Evolutionary conservation across 2,113 vertebrate species (phyloP), one percentile per base, ranked within the genome.

Genomic region (Lagopus leucura): DNA sequence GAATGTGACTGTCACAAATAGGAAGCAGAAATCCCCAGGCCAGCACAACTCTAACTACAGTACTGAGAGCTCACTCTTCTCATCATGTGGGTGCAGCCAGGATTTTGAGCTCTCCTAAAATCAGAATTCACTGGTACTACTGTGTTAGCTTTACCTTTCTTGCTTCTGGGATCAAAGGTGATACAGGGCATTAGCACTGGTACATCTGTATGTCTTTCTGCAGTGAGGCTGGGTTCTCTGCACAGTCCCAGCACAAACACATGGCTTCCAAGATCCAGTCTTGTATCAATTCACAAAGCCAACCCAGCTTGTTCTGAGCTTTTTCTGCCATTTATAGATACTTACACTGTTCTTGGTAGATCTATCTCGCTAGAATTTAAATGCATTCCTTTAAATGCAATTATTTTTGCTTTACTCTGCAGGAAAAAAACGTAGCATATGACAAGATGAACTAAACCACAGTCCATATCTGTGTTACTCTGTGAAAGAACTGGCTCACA

Each of bases 301-400:
- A 74, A 13, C 5, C 5, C 60, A 55, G 13, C 40, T 55, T 38
- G 2, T 77, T 86, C 50, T 42, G 54, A 75, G 63, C 8, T 73
- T 13, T 14, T 85, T 34, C 54, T 77, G 28, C 12, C 52, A 20
- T 71, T 88, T 47, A 11, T 50, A 79, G 24, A 47, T 43, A 67
- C 14, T 42, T 38, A 52, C 17, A 21, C 13, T 1, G 0, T 67
- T 14, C 8, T 38, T 16, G 3, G 22, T 17, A 77, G 67, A 28
- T 25, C 52, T 6, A 24, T 32, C 28, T 47, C 34, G 9, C 36
- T 34, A 30, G n/a, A 82, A 40, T 1, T 48, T 48, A 48, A 73
- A 18, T 1, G 3, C 30, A 24, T 8, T 25, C 63, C 25, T 43
- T 74, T 20, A 86, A 88, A 67, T 15, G 18, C 18, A 40, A 0